These are phyloP conservation scores for Desoria tigrina DNA, from an alignment of 2,888 invertebrate species.

Conservation along the genomic window DNA sequence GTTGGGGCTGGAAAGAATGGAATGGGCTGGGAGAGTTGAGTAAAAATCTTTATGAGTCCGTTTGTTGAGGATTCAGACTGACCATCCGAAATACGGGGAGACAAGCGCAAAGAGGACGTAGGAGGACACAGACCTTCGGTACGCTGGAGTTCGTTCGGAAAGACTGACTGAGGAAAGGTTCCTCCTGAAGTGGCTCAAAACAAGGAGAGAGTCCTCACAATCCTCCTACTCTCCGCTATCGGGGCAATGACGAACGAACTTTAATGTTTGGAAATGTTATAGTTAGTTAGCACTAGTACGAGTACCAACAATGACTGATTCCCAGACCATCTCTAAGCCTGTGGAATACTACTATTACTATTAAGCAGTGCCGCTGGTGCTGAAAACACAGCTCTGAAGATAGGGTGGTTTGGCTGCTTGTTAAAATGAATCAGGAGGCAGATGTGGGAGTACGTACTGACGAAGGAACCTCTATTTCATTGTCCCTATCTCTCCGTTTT, in stretches of 20 bases:
- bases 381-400: constrained; percentile 4
- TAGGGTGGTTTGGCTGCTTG: background rate
- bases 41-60: background rate
- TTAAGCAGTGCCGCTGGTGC: background rate
- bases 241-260: background rate
- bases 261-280: background rate
- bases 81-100: constrained; percentile 8
- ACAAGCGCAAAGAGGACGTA: background rate
- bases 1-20: constrained; percentile 8
- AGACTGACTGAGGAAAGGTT: constrained; percentile 9
- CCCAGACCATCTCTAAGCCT: background rate
- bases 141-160: constrained; percentile 8
- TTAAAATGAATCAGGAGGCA: constrained; percentile 4
- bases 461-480: constrained; percentile 1
- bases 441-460: constrained; percentile 5
- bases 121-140: background rate
- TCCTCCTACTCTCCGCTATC: constrained; percentile 5
- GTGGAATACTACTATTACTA: background rate
- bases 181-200: constrained; percentile 3
- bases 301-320: constrained; percentile 7
- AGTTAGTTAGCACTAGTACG: background rate
- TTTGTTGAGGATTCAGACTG: background rate
- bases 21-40: background rate
- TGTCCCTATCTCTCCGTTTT: too few species aligned
- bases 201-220: background rate